A percentile compares a stretch with the other conserved stretches of the same genome.
Conservation (phyloP, 2,113 vertebrate species). For the Cyprinodon brontotheroides region DNA sequence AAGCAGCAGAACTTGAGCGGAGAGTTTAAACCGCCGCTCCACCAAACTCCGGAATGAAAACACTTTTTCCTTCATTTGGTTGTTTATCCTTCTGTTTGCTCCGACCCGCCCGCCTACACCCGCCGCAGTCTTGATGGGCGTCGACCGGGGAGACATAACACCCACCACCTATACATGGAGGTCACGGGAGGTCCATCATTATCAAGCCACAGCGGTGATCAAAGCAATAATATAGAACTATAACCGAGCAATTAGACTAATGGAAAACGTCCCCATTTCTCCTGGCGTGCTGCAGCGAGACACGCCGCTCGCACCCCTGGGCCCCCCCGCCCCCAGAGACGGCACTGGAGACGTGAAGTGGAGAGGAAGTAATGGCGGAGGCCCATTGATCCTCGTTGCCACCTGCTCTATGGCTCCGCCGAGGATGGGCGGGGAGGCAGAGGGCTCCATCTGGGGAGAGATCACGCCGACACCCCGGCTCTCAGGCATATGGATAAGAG, state of each 20-base stretch:
- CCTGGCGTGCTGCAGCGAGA: constrained; percentile 52
- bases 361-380: constrained; percentile 66
- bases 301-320: constrained; percentile 22
- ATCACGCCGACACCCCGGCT: constrained; percentile 52
- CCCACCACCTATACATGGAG: constrained; percentile 62
- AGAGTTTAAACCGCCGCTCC: constrained; percentile 58
- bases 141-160: constrained; percentile 62
- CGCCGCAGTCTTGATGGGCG: constrained; percentile 40
- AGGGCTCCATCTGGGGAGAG: constrained; percentile 62
- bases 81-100: constrained; percentile 43
- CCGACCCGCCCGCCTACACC: constrained; percentile 41
- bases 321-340: constrained; percentile 52
- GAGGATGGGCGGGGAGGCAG: constrained; percentile 57
- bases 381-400: constrained; percentile 68
- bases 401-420: constrained; percentile 73
- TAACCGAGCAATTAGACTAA: constrained; percentile 77
- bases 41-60: constrained; percentile 64
- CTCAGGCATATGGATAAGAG: constrained; percentile 73
- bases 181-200: constrained; percentile 67
- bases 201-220: constrained; percentile 65
- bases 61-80: constrained; percentile 8
- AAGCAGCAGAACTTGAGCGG: constrained; percentile 46
- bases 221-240: constrained; percentile 74
- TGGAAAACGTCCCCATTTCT: constrained; percentile 69
- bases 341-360: constrained; percentile 59